phyloP scores from a whole-genome alignment of 2,113 vertebrate genomes.

The Pedionomus torquatus region DNA sequence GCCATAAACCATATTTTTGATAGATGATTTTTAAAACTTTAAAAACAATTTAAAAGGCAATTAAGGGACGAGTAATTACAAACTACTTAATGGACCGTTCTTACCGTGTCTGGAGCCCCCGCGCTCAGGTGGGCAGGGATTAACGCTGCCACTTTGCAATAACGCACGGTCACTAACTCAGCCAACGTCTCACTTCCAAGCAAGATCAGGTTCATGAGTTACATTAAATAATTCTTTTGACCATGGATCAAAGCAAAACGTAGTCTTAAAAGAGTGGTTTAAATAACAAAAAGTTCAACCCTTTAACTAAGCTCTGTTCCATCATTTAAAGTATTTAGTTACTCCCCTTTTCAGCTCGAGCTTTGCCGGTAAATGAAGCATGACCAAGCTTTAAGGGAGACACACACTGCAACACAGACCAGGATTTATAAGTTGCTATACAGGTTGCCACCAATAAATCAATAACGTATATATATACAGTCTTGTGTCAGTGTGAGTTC shows the following conservation, averaged over 20 bases:
- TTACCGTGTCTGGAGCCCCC: background rate
- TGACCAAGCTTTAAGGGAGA: background rate
- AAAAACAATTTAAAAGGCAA: too few species aligned
- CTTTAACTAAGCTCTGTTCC: background rate
- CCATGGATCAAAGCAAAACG: background rate
- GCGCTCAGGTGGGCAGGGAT: background rate
- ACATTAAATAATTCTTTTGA: background rate
- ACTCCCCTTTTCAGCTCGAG: background rate
- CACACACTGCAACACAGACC: background rate
- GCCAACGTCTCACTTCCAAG: background rate
- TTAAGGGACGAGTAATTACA: background rate
- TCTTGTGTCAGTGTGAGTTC: background rate
- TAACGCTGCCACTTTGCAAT: background rate
- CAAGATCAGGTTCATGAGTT: background rate
- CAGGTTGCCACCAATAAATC: conserved; percentile 35
- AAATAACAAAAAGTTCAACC: background rate
- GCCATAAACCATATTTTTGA: rapidly evolving
- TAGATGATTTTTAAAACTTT: rapidly evolving
- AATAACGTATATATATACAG: background rate
- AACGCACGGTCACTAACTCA: background rate
- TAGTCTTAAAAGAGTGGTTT: background rate
- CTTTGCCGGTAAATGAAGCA: conserved; percentile 14
- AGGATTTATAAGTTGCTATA: conserved; percentile 20
- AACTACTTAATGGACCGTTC: background rate
- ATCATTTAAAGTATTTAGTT: conserved; percentile 8